These are phyloP conservation scores for Colletes latitarsis DNA, from an alignment of 1,140 invertebrate genomes.

Conservation along the genomic window DNA sequence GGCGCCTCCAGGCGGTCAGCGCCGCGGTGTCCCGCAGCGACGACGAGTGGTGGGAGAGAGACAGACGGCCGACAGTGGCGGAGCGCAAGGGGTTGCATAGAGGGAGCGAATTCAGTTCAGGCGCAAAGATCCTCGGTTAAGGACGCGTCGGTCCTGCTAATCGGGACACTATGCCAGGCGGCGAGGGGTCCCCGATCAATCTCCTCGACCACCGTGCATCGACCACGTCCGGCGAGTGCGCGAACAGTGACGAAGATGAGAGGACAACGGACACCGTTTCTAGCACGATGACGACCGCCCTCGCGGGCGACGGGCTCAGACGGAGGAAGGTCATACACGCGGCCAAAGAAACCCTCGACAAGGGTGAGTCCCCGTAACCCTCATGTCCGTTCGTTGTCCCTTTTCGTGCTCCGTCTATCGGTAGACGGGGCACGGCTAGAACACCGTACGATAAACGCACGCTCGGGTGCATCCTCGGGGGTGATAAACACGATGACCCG, in stretches of 20 bases:
- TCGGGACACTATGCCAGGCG: constrained; percentile 78
- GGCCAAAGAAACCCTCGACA: constrained; percentile 84
- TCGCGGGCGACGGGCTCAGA: constrained; percentile 75
- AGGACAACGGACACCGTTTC: constrained; percentile 50
- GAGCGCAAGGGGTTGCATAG: neutral
- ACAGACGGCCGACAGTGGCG: neutral
- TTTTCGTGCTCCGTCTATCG: too few species aligned
- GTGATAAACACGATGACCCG: constrained; percentile 26
- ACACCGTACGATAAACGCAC: too few species aligned
- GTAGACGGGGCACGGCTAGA: too few species aligned
- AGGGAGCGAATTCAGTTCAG: constrained; percentile 58
- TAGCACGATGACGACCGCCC: constrained; percentile 57
- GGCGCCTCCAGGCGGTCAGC: constrained; percentile 24
- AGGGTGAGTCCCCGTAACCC: constrained; percentile 79
- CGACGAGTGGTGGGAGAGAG: constrained; percentile 3
- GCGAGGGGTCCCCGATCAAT: constrained; percentile 79
- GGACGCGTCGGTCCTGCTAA: constrained; percentile 71
- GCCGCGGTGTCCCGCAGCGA: neutral
- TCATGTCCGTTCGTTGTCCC: neutral
- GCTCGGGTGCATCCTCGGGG: neutral
- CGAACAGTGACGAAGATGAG: constrained; percentile 65
- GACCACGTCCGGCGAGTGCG: constrained; percentile 61
- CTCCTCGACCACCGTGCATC: constrained; percentile 57
- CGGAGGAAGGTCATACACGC: constrained; percentile 84
- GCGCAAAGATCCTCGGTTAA: constrained; percentile 75